Evolutionary conservation across 2,113 vertebrate species (phyloP), one percentile per base, ranked within the genome.

Genomic region (Petrocephalus zakoni): DNA sequence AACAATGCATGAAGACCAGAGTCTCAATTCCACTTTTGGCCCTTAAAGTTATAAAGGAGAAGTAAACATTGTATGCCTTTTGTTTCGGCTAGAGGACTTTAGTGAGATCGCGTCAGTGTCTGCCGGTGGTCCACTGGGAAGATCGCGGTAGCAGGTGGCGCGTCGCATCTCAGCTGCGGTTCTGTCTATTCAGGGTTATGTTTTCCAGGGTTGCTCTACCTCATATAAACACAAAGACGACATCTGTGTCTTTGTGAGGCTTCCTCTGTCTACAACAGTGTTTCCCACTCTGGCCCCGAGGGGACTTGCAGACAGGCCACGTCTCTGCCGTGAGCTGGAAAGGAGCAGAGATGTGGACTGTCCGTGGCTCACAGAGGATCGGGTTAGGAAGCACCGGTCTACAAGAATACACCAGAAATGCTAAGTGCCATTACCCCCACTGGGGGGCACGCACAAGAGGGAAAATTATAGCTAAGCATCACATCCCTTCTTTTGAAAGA

Each of bases 171-270:
- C 91, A 89, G 17, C 22, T 72, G 22, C 2, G 96, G 93, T 95
- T 97, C 97, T 96, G 99, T 97, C 98, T 99, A 98, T 99, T 98
- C 97, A 98, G 53, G 96, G 93, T 93, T 98, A 97, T 97, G 97
- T 98, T 97, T 95, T 96, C 94, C 92, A 97, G 96, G 34, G 13
- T 95, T 95, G 96, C 95, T 97, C 97, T 97, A 96, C 96, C 97
- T 96, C 96, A 94, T 95, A 96, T 97, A 95, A 90, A 96, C 96
- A 99, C 98, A 99, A 99, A 98, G 96, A 95, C 96, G 96, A 97
- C 97, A 98, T 98, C 98, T 99, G 97, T 97, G 97, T 99, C 98
- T 99, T 97, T 97, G 97, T 97, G 97, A 97, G 96, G 95, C 94
- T 94, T 95, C 93, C 96, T 95, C n/a, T 64, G 61, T 64, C n/a